A percentile compares a stretch with the other conserved stretches of the same genome.
Evolutionary conservation across 2,113 vertebrate genomes (phyloP).

Genomic region (Chamaetylas fuelleborni): DNA sequence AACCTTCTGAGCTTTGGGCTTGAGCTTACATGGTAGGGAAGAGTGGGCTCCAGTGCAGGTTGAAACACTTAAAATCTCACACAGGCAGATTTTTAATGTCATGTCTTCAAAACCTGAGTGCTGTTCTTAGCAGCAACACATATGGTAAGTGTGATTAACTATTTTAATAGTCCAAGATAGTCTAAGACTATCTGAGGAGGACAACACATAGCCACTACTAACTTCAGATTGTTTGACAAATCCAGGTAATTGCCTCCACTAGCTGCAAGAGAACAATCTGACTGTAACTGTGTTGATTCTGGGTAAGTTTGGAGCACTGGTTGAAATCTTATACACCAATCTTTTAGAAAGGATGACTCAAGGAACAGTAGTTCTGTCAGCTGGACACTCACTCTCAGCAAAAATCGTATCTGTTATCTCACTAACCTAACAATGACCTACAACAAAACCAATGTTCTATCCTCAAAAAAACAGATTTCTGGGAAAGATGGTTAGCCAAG

Average conservation of each 20-base stretch:
- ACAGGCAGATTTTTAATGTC: not conserved
- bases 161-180: not conserved
- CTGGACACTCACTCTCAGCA: not conserved
- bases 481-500: not conserved
- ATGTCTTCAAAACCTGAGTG: not conserved
- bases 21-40: not conserved
- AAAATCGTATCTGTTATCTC: not conserved
- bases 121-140: not conserved
- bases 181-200: not conserved
- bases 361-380: not conserved
- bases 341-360: not conserved
- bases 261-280: not conserved
- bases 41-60: not conserved
- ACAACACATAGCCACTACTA: not conserved
- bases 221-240: not conserved
- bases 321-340: not conserved
- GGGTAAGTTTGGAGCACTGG: not conserved
- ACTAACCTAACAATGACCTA: not conserved
- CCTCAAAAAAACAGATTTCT: not conserved
- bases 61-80: not conserved
- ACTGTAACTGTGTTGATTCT: not conserved
- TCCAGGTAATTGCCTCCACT: not conserved
- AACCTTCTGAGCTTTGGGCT: not conserved
- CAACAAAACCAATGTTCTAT: not conserved
- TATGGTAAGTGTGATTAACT: not conserved